Percentiles rank a stretch among this genome's conserved stretches.
These are phyloP conservation scores for Keiferia lycopersicella DNA, from an alignment of 2,888 invertebrate genomes.

Conservation along the genomic window DNA sequence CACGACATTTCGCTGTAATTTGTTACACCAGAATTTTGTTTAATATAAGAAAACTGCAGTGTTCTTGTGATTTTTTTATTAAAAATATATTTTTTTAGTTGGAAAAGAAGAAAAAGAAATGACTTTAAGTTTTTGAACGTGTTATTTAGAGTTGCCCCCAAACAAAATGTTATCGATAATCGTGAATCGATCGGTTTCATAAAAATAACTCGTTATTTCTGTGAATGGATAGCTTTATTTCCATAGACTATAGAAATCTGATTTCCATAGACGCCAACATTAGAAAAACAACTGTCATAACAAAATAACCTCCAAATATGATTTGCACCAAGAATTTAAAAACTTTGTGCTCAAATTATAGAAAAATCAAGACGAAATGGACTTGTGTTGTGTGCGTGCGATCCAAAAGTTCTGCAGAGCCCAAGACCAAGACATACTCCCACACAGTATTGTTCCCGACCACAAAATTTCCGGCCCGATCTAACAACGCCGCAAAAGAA, in stretches of 20 bases:
- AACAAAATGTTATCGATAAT: not conserved
- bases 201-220: not conserved
- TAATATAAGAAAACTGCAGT: no score
- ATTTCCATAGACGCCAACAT: not conserved
- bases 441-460: slow-evolving; percentile 71
- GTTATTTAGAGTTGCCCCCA: slow-evolving; percentile 7
- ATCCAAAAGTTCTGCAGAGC: slow-evolving; percentile 57
- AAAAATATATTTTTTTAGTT: no score
- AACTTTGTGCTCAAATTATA: slow-evolving; percentile 49
- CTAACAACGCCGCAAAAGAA: slow-evolving; percentile 56
- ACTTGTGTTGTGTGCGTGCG: slow-evolving; percentile 46
- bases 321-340: slow-evolving; percentile 47
- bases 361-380: slow-evolving; percentile 52
- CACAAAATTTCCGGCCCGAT: slow-evolving; percentile 65
- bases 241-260: slow-evolving; percentile 8
- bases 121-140: slow-evolving; percentile 13
- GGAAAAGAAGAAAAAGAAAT: no score
- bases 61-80: no score
- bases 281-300: slow-evolving; percentile 30
- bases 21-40: no score
- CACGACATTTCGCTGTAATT: no score
- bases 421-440: slow-evolving; percentile 69
- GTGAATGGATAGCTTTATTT: slow-evolving; percentile 11
- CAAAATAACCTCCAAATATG: slow-evolving; percentile 56
- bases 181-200: not conserved